Evolutionary conservation across 2,888 invertebrate genomes (phyloP).

Genomic region (Acrobasis consociella): DNA sequence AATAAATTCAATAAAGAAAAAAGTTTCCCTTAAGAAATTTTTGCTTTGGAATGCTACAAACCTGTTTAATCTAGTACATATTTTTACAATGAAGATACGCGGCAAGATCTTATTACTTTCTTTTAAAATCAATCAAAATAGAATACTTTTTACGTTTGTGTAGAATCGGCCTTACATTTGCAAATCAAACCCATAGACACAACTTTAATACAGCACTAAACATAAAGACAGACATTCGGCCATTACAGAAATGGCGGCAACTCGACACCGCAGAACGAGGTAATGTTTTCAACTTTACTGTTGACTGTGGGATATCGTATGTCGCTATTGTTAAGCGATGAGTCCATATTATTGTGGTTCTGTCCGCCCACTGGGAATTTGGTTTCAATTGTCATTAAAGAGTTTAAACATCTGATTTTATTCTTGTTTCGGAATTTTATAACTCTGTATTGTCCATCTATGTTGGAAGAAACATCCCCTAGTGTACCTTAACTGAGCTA

Average conservation of each 20-base stretch:
- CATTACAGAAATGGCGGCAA: conserved; percentile 7
- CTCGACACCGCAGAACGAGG: conserved; percentile 21
- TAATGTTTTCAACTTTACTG: conserved; percentile 6
- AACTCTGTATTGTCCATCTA: too few species aligned
- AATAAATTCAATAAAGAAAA: too few species aligned
- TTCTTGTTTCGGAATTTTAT: background rate
- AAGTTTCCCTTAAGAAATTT: too few species aligned
- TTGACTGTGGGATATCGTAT: background rate
- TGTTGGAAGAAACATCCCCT: too few species aligned
- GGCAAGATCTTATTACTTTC: too few species aligned
- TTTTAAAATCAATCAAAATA: too few species aligned
- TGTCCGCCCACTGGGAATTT: conserved; percentile 4
- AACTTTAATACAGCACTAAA: background rate
- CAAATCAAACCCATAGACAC: background rate
- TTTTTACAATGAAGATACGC: too few species aligned
- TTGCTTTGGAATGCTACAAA: too few species aligned
- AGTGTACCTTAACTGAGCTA: too few species aligned
- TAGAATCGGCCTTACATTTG: background rate
- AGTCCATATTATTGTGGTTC: background rate
- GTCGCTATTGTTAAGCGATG: conserved; percentile 6
- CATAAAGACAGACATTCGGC: conserved; percentile 8
- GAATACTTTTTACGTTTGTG: too few species aligned
- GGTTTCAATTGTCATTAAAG: conserved; percentile 1
- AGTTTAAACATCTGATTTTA: background rate
- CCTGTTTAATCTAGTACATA: too few species aligned